phyloP scores from a whole-genome alignment of 1,140 invertebrate species.

The Scylla paramamosain region DNA sequence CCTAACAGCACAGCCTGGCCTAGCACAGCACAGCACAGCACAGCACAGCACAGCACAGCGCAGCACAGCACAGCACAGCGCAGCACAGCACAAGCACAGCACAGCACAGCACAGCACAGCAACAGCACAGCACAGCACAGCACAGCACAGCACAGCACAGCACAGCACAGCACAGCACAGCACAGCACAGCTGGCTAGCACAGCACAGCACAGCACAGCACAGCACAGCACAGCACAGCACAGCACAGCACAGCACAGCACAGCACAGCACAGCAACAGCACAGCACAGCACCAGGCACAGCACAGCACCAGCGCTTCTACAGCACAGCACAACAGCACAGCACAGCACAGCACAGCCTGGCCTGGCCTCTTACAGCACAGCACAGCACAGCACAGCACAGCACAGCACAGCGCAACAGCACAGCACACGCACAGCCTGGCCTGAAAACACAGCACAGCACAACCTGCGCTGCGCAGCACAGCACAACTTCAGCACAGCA shows the following conservation, averaged over 20 bases:
- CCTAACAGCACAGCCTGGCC: slow-evolving; percentile 38
- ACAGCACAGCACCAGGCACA: slow-evolving; percentile 28
- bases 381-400: slow-evolving; percentile 31
- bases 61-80: neutral
- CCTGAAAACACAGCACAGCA: slow-evolving; percentile 31
- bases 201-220: slow-evolving; percentile 12
- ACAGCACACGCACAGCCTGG: neutral
- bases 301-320: slow-evolving; percentile 37
- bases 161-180: slow-evolving; percentile 31
- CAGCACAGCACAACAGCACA: slow-evolving; percentile 47
- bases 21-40: slow-evolving; percentile 40
- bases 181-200: neutral
- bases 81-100: no score
- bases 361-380: neutral
- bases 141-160: slow-evolving; percentile 8
- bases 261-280: slow-evolving; percentile 42
- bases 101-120: no score
- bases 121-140: slow-evolving; percentile 19
- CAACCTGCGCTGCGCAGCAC: no score
- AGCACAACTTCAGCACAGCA: no score
- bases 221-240: neutral
- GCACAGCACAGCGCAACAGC: slow-evolving; percentile 34
- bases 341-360: slow-evolving; percentile 27
- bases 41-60: slow-evolving; percentile 15
- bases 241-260: slow-evolving; percentile 31